A percentile compares a stretch with the other conserved stretches of the same genome.
Conservation (phyloP, 2,113 vertebrate genomes). For the Gallinago undulata region DNA sequence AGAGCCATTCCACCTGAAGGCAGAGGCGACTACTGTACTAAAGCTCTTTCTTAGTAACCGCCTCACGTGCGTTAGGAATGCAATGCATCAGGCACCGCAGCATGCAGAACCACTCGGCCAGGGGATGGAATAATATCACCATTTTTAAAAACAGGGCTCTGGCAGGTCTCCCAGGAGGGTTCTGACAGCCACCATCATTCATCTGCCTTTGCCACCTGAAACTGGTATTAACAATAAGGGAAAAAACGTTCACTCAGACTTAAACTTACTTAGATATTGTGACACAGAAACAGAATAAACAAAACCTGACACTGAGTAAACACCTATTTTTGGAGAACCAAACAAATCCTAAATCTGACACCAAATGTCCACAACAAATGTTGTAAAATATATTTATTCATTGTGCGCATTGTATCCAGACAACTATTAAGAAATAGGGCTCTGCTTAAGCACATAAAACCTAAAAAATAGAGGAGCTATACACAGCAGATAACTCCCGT, state of each 20-base stretch:
- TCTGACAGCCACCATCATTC: constrained; percentile 42
- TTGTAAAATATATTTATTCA: not conserved
- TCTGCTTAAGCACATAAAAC: not conserved
- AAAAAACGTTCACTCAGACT: not conserved
- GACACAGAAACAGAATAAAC: not conserved
- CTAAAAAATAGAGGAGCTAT: not conserved
- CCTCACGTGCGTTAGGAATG: constrained; percentile 21
- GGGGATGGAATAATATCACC: constrained; percentile 32
- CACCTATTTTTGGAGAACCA: not conserved
- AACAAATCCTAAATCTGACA: not conserved
- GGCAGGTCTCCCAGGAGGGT: constrained; percentile 10
- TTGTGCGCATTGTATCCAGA: not conserved
- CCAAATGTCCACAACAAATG: not conserved
- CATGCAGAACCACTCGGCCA: constrained; percentile 28
- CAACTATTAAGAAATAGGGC: not conserved
- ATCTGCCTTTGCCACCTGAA: constrained; percentile 27
- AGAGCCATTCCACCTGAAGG: constrained; percentile 2
- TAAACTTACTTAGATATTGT: not conserved
- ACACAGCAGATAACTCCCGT: not conserved
- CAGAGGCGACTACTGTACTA: not conserved
- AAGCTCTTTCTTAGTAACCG: constrained; percentile 35
- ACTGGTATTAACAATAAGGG: constrained; percentile 4
- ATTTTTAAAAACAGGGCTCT: constrained; percentile 41
- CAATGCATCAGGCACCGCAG: not conserved
- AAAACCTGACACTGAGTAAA: not conserved